These are phyloP conservation scores for Psittacula derbiana DNA, from an alignment of 2,797 vertebrate genomes.

Conservation along the genomic window DNA sequence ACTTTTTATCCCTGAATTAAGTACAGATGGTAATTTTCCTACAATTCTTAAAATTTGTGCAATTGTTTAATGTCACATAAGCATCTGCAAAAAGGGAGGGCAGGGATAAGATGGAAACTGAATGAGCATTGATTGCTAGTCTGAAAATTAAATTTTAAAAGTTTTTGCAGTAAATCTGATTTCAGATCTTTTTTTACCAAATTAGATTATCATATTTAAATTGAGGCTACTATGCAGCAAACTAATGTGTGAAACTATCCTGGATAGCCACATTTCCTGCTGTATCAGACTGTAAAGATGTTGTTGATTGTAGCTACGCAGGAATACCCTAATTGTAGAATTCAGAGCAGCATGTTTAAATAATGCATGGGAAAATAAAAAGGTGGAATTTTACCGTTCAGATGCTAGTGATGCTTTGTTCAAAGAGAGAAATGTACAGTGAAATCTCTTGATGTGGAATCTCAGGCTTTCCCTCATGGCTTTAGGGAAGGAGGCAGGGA, in stretches of 20 bases:
- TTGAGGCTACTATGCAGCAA: slow-evolving; percentile 24
- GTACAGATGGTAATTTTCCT: slow-evolving; percentile 73
- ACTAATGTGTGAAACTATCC: slow-evolving; percentile 56
- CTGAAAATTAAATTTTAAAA: slow-evolving; percentile 74
- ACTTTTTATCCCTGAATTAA: slow-evolving; percentile 72
- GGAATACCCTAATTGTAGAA: slow-evolving; percentile 40
- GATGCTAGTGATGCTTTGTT: slow-evolving; percentile 57
- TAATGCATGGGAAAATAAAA: slow-evolving; percentile 64
- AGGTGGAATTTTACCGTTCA: slow-evolving; percentile 60
- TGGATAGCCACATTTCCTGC: slow-evolving; percentile 21
- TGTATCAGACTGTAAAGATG: not conserved
- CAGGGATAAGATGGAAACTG: slow-evolving; percentile 70
- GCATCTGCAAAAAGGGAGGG: slow-evolving; percentile 71
- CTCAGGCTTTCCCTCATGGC: not conserved
- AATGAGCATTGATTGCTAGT: slow-evolving; percentile 78
- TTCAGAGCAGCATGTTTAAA: slow-evolving; percentile 62
- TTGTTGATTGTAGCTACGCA: slow-evolving; percentile 43
- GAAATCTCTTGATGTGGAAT: slow-evolving; percentile 20
- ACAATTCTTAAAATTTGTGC: slow-evolving; percentile 69
- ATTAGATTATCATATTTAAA: slow-evolving; percentile 77
- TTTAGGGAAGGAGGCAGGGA: not conserved
- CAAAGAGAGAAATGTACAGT: not conserved
- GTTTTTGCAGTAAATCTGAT: slow-evolving; percentile 74
- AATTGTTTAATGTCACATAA: slow-evolving; percentile 76
- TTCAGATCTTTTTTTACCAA: slow-evolving; percentile 71